These are phyloP conservation scores for Rhodinocichla rosea DNA, from an alignment of 2,113 vertebrate genomes.

Conservation along the genomic window DNA sequence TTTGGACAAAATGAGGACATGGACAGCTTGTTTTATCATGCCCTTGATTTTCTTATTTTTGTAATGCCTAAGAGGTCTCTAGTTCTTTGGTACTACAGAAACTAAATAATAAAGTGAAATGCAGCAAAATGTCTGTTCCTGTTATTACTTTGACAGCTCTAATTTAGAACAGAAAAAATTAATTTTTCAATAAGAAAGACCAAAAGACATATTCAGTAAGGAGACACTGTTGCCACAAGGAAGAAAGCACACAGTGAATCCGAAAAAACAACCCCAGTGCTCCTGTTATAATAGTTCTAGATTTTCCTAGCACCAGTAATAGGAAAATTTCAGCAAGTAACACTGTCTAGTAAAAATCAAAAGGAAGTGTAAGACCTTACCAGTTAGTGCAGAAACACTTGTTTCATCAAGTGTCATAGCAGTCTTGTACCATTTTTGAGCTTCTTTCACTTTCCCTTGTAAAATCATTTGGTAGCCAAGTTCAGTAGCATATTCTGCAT, in stretches of 20 bases:
- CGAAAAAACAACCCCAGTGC: background rate
- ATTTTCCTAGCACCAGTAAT: background rate
- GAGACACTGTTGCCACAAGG: background rate
- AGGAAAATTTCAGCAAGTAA: background rate
- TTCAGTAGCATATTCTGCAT: slow-evolving; percentile 89
- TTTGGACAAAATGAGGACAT: background rate
- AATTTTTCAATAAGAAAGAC: background rate
- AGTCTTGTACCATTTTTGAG: slow-evolving; percentile 87
- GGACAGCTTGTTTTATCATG: background rate
- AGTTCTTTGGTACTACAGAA: background rate
- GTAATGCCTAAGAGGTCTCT: background rate
- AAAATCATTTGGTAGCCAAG: slow-evolving; percentile 92
- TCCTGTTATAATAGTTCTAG: background rate
- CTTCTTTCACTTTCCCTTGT: slow-evolving; percentile 86
- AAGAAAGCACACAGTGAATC: background rate
- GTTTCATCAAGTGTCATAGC: slow-evolving; percentile 89
- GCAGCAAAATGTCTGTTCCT: background rate
- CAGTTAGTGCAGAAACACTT: slow-evolving; percentile 84
- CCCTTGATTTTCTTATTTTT: background rate
- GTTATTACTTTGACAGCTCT: background rate
- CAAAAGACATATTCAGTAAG: background rate
- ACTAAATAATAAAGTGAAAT: background rate
- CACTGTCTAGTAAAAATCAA: background rate
- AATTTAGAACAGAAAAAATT: background rate
- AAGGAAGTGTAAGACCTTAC: slow-evolving; percentile 58